Conservation (phyloP, 2,113 vertebrate genomes). For the Synodontis membranacea region DNA sequence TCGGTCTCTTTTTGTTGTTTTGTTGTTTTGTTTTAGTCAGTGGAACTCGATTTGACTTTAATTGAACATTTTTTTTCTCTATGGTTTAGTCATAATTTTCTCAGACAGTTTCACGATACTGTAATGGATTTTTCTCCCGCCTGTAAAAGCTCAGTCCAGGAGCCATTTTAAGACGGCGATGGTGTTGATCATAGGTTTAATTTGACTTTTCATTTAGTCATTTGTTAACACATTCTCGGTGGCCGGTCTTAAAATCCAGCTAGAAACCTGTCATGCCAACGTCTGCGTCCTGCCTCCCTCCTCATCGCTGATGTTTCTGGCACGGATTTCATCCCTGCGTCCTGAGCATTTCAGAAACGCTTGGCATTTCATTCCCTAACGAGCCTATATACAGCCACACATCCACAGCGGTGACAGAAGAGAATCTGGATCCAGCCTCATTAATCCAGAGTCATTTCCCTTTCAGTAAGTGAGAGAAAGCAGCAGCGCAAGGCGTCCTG, state of each 20-base stretch:
- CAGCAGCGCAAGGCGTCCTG: constrained; percentile 16
- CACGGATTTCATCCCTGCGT: constrained; percentile 60
- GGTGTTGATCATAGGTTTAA: too few relatives aligned
- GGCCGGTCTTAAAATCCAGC: not conserved
- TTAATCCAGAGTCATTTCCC: constrained; percentile 51
- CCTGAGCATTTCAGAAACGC: constrained; percentile 67
- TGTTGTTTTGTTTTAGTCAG: too few relatives aligned
- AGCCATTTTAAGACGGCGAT: too few relatives aligned
- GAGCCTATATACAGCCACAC: constrained; percentile 50
- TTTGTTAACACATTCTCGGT: too few relatives aligned
- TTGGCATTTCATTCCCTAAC: constrained; percentile 63
- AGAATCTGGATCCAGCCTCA: constrained; percentile 50
- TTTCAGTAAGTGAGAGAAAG: constrained; percentile 34
- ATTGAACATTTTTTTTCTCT: too few relatives aligned
- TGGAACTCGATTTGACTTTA: too few relatives aligned
- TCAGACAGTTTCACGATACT: too few relatives aligned
- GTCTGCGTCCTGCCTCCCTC: constrained; percentile 21
- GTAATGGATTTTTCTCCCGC: too few relatives aligned
- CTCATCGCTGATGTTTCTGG: constrained; percentile 51
- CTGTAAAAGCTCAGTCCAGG: too few relatives aligned
- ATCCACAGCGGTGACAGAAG: constrained; percentile 38
- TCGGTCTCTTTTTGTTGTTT: too few relatives aligned
- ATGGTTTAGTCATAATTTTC: too few relatives aligned
- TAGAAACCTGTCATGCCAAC: constrained; percentile 4
- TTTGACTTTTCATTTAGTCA: too few relatives aligned